phyloP scores from a whole-genome alignment of 2,888 invertebrate genomes.

The Atherix ibis region DNA sequence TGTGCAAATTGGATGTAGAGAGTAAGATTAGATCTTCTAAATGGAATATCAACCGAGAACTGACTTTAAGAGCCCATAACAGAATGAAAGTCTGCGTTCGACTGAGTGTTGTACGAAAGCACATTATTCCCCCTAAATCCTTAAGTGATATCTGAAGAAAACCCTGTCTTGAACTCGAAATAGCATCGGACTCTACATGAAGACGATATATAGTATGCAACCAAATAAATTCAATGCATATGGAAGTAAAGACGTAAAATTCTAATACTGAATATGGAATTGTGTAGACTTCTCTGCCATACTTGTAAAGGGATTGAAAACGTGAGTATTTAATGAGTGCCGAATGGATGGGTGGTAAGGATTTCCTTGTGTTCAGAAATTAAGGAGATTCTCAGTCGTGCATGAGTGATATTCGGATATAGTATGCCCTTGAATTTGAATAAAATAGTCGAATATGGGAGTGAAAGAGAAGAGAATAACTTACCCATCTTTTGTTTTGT shows the following conservation, averaged over 20 bases:
- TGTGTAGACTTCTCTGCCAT: neutral
- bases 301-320: too few species aligned
- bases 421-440: constrained; percentile 6
- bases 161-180: too few species aligned
- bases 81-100: neutral
- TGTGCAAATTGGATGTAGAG: constrained; percentile 9
- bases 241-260: neutral
- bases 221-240: neutral
- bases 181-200: too few species aligned
- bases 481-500: constrained; percentile 44
- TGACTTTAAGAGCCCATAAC: neutral
- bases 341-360: too few species aligned
- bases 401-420: constrained; percentile 12
- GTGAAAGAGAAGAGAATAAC: constrained; percentile 12
- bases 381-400: constrained; percentile 13
- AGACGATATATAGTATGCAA: too few species aligned
- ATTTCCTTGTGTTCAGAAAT: too few species aligned
- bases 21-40: constrained; percentile 1
- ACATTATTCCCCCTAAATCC: neutral
- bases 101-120: neutral
- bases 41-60: too few species aligned
- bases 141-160: too few species aligned
- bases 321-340: too few species aligned
- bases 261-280: neutral
- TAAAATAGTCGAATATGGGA: constrained; percentile 6